phyloP scores from a whole-genome alignment of 2,113 vertebrate genomes.

The Xiphophorus couchianus region DNA sequence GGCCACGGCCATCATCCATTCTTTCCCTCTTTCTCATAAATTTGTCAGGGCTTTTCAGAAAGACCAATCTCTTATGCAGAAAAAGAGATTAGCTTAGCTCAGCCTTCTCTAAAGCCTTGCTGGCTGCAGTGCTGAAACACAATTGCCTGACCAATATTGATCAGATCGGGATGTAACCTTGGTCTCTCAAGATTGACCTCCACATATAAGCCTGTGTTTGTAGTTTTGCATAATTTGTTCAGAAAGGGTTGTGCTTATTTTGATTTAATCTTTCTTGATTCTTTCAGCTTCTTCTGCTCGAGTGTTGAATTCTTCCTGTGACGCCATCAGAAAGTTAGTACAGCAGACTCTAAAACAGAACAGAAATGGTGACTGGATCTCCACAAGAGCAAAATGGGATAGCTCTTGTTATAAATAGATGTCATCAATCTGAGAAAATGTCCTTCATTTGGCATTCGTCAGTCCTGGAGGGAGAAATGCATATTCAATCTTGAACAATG shows the following conservation, averaged over 20 bases:
- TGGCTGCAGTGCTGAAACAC: conserved; percentile 52
- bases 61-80: conserved; percentile 36
- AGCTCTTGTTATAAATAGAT: conserved; percentile 66
- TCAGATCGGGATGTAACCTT: conserved; percentile 60
- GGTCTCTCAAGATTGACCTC: conserved; percentile 13
- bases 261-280: neutral
- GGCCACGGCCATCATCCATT: conserved; percentile 52
- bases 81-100: conserved; percentile 39
- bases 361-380: conserved; percentile 24
- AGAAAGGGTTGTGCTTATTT: no score
- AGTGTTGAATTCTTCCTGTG: conserved; percentile 4
- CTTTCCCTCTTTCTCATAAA: conserved; percentile 11
- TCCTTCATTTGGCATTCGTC: conserved; percentile 68
- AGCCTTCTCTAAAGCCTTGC: neutral
- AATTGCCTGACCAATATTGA: conserved; percentile 67
- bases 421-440: conserved; percentile 72
- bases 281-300: conserved; percentile 17
- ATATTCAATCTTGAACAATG: conserved; percentile 69
- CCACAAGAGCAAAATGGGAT: conserved; percentile 14
- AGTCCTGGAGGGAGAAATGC: conserved; percentile 68
- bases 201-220: neutral
- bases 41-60: neutral
- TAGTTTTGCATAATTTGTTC: conserved; percentile 49
- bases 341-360: neutral
- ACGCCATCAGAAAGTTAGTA: conserved; percentile 36